These are phyloP conservation scores for Nannoperca obscura DNA, from an alignment of 2,797 vertebrate species.

Conservation along the genomic window DNA sequence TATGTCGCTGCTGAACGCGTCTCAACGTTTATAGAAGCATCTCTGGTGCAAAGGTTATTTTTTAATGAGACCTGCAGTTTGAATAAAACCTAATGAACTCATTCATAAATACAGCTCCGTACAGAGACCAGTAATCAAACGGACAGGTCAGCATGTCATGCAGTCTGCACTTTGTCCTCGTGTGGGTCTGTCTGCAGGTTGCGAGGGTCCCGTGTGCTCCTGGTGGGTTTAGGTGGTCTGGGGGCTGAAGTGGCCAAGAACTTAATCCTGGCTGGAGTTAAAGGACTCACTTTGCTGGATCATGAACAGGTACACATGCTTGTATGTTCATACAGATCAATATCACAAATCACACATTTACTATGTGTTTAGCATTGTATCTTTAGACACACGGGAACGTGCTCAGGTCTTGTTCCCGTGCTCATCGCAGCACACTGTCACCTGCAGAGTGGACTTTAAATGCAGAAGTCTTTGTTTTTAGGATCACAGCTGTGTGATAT, in stretches of 20 bases:
- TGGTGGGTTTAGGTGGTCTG: conserved; percentile 90
- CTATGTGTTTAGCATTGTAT: background rate
- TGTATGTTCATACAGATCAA: background rate
- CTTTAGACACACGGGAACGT: background rate
- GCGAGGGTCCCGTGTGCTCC: conserved; percentile 91
- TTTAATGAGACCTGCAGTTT: background rate
- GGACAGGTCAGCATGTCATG: rapidly evolving
- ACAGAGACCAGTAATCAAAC: background rate
- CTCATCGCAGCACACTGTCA: background rate
- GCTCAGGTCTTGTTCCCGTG: background rate
- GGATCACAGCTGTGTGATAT: background rate
- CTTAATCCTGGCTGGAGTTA: conserved; percentile 93
- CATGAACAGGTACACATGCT: conserved; percentile 87
- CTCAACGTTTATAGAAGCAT: background rate
- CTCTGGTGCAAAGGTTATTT: background rate
- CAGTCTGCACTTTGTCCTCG: background rate
- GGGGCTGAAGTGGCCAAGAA: conserved; percentile 96
- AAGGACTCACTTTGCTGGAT: conserved; percentile 92
- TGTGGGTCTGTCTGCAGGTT: conserved; percentile 78
- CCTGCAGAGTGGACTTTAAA: background rate
- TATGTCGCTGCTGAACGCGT: background rate
- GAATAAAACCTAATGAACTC: background rate
- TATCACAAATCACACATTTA: background rate
- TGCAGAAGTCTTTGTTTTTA: background rate
- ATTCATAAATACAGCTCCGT: background rate